Conservation (phyloP, 2,888 invertebrate genomes). For the Ctena decussata region DNA sequence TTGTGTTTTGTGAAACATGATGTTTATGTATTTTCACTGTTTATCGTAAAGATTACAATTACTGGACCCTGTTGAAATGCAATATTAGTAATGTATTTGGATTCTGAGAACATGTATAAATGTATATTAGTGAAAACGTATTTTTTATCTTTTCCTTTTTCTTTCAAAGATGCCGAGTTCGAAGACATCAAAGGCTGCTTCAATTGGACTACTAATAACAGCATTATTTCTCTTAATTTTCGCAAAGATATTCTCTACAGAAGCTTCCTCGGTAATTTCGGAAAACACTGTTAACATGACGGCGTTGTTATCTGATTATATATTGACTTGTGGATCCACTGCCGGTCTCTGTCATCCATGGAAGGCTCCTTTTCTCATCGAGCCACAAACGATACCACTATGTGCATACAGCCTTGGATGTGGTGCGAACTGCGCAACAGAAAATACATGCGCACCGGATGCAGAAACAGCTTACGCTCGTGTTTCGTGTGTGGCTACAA, state of each 20-base stretch:
- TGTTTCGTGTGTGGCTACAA: not conserved
- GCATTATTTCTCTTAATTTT: too few species aligned
- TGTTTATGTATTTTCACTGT: too few species aligned
- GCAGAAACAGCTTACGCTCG: not conserved
- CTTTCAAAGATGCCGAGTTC: too few species aligned
- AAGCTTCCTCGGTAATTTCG: not conserved
- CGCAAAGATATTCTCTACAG: not conserved
- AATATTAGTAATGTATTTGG: too few species aligned
- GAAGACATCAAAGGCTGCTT: too few species aligned
- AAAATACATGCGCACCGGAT: not conserved
- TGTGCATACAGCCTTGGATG: not conserved
- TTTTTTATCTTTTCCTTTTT: too few species aligned
- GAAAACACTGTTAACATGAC: not conserved
- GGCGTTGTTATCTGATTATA: not conserved
- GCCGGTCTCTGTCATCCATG: not conserved
- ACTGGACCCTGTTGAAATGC: too few species aligned
- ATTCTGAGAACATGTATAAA: too few species aligned
- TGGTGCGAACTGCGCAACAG: not conserved
- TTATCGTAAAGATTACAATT: too few species aligned
- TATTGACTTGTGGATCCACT: not conserved
- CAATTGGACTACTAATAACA: too few species aligned
- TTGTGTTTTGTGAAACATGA: too few species aligned
- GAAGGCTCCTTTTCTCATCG: not conserved
- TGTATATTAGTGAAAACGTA: too few species aligned
- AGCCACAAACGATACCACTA: not conserved